Percentiles rank a stretch among this genome's conserved stretches.
These are phyloP conservation scores for Cetonia aurata DNA, from an alignment of 2,888 invertebrate species.

Conservation along the genomic window DNA sequence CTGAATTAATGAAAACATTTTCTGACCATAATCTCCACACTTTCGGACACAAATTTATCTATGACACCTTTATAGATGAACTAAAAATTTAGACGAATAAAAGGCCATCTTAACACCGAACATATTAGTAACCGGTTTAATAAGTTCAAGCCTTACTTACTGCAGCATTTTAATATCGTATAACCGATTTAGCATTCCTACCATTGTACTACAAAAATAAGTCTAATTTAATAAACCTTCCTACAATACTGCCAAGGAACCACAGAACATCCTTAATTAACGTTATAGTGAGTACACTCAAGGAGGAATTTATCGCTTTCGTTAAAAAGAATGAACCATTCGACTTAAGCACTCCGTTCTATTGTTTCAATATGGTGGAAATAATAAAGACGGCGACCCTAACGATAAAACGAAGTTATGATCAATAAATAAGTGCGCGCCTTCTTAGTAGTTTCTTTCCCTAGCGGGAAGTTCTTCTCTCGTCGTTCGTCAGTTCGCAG, in stretches of 20 bases:
- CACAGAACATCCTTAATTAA: constrained; percentile 25
- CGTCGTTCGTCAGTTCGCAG: not conserved
- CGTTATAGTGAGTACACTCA: not conserved
- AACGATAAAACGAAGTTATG: constrained; percentile 50
- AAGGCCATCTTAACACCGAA: no score
- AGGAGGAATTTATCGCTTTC: constrained; percentile 31
- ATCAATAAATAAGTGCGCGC: constrained; percentile 48
- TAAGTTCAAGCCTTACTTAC: no score
- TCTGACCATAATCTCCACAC: no score
- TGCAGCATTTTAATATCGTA: no score
- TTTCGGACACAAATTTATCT: no score
- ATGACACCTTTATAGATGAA: no score
- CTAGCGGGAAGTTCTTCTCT: constrained; percentile 17
- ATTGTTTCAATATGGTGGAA: constrained; percentile 50
- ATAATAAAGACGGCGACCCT: constrained; percentile 47
- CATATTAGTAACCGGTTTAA: no score
- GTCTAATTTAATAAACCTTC: no score
- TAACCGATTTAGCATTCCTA: no score
- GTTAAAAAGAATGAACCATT: constrained; percentile 38
- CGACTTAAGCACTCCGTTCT: constrained; percentile 36
- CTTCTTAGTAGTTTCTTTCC: constrained; percentile 28
- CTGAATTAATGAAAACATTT: no score
- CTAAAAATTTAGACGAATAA: no score
- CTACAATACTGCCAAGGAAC: not conserved
- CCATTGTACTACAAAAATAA: no score